A percentile compares a stretch with the other conserved stretches of the same genome.
Conservation (phyloP, 2,113 vertebrate genomes). For the Merops nubicus region DNA sequence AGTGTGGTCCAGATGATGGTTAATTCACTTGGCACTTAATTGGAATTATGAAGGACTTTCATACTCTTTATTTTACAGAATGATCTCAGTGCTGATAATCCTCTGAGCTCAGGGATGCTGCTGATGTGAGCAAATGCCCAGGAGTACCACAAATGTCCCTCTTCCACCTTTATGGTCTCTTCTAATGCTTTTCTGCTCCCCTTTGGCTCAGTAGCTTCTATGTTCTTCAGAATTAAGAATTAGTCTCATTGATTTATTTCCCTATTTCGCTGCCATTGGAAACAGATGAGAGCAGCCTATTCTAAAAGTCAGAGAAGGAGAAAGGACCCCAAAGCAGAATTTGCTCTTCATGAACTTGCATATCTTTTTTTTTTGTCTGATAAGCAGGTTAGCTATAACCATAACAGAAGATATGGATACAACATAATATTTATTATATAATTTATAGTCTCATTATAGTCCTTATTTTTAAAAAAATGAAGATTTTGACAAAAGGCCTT, state of each 20-base stretch:
- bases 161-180: background rate
- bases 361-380: background rate
- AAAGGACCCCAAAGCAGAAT: background rate
- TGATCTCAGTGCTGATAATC: background rate
- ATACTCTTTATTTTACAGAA: background rate
- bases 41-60: background rate
- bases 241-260: background rate
- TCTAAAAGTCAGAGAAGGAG: background rate
- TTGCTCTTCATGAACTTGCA: background rate
- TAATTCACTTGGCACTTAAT: background rate
- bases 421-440: background rate
- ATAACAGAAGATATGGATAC: background rate
- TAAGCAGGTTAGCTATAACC: background rate
- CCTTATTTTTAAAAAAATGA: background rate
- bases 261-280: background rate
- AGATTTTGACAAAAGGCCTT: background rate
- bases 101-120: background rate
- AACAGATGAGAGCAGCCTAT: background rate
- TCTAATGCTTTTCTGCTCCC: slow-evolving; percentile 24
- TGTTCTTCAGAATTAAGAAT: background rate
- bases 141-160: background rate
- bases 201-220: slow-evolving; percentile 3
- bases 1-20: background rate
- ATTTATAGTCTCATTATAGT: background rate
- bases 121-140: background rate